Evolutionary conservation across 2,113 vertebrate species (phyloP).

Genomic region (Stegastes partitus): DNA sequence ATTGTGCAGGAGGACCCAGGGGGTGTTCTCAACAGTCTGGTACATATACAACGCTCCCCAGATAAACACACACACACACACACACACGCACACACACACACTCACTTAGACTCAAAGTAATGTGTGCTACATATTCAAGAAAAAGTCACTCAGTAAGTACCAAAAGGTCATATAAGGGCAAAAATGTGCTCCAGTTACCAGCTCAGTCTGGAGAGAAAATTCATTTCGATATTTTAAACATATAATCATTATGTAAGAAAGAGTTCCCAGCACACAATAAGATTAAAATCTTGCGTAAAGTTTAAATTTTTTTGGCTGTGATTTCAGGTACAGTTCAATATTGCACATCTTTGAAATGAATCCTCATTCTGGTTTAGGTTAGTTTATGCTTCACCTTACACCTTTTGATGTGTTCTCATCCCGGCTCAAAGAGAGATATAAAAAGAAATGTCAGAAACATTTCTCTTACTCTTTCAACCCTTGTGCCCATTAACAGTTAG

Average conservation of each 20-base stretch:
- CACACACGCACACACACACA: slow-evolving; percentile 26
- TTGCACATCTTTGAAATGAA: slow-evolving; percentile 65
- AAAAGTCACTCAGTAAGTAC: slow-evolving; percentile 43
- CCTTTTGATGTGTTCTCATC: slow-evolving; percentile 66
- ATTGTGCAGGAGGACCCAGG: slow-evolving; percentile 69
- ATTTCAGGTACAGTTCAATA: slow-evolving; percentile 53
- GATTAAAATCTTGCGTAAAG: slow-evolving; percentile 44
- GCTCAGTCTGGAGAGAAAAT: slow-evolving; percentile 26
- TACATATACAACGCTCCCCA: slow-evolving; percentile 50
- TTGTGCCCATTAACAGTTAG: slow-evolving; percentile 78
- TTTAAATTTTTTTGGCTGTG: slow-evolving; percentile 30
- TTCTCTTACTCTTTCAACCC: slow-evolving; percentile 79
- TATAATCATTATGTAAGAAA: slow-evolving; percentile 37
- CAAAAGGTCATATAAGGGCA: slow-evolving; percentile 41
- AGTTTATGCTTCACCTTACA: slow-evolving; percentile 74
- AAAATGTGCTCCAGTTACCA: slow-evolving; percentile 9
- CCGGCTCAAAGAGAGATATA: slow-evolving; percentile 63
- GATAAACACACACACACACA: slow-evolving; percentile 61
- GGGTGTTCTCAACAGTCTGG: slow-evolving; percentile 61
- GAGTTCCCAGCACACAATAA: slow-evolving; percentile 26
- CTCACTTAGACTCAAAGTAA: slow-evolving; percentile 1
- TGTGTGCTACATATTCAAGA: slow-evolving; percentile 48
- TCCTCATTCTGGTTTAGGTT: slow-evolving; percentile 63
- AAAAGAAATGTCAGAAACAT: slow-evolving; percentile 80
- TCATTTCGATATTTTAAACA: slow-evolving; percentile 37